Evolutionary conservation across 2,888 invertebrate species (phyloP).

Genomic region (Brenthis hecate): DNA sequence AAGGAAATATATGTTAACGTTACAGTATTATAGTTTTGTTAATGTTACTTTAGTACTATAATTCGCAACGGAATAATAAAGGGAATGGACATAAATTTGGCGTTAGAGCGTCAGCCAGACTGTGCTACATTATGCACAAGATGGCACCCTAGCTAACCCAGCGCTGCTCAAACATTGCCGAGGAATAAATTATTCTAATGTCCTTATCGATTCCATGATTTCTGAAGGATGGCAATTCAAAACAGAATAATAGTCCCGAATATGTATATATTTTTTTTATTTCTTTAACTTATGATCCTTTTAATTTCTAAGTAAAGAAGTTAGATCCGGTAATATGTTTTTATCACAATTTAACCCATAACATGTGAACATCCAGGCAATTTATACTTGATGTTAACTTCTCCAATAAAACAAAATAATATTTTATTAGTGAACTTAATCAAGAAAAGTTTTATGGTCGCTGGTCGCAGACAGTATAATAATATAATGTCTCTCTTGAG

Average conservation of each 20-base stretch:
- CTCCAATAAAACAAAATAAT: no score
- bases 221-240: conserved; percentile 21
- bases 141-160: conserved; percentile 46
- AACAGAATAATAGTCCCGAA: neutral
- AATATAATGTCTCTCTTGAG: neutral
- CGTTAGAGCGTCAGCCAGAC: conserved; percentile 49
- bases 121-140: conserved; percentile 60
- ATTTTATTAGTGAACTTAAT: no score
- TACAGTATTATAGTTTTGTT: neutral
- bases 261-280: no score
- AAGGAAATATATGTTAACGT: neutral
- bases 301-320: neutral
- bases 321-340: neutral
- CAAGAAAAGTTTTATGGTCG: no score
- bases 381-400: no score
- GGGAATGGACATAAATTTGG: conserved; percentile 50
- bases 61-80: conserved; percentile 33
- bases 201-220: conserved; percentile 28
- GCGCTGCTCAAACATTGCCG: conserved; percentile 37
- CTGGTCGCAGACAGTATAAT: neutral
- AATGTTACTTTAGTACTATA: conserved; percentile 17
- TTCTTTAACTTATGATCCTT: no score
- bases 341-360: neutral
- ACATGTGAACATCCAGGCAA: no score
- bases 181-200: conserved; percentile 39